Evolutionary conservation across 2,888 invertebrate species (phyloP).

Genomic region (Athalia cordata): DNA sequence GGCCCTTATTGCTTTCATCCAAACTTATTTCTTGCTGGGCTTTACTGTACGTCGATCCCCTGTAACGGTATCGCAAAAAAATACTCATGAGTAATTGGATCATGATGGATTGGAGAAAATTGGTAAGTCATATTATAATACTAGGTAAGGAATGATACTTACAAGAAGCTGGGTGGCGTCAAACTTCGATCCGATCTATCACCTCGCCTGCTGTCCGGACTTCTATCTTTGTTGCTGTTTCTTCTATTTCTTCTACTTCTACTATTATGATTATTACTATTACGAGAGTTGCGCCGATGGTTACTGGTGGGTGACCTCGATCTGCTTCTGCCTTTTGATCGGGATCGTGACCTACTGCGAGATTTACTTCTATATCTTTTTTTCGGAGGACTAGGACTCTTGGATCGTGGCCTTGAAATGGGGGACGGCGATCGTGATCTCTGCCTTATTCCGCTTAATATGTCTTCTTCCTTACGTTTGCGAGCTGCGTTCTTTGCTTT

Average conservation of each 20-base stretch:
- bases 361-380: constrained; percentile 84
- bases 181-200: constrained; percentile 74
- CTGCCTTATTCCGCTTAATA: constrained; percentile 81
- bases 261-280: constrained; percentile 69
- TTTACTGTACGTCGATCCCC: constrained; percentile 71
- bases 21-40: constrained; percentile 78
- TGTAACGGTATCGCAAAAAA: constrained; percentile 48
- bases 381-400: constrained; percentile 83
- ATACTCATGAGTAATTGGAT: neutral
- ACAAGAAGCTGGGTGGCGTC: constrained; percentile 87
- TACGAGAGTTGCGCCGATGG: constrained; percentile 69
- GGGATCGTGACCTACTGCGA: constrained; percentile 76
- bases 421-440: constrained; percentile 88
- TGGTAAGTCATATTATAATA: neutral
- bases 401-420: constrained; percentile 83
- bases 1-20: constrained; percentile 95
- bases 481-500: constrained; percentile 95
- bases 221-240: constrained; percentile 72
- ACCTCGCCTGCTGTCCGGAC: constrained; percentile 66
- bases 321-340: constrained; percentile 73
- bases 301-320: constrained; percentile 73
- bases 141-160: constrained; percentile 65
- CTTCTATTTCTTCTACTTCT: constrained; percentile 74
- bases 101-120: too few species aligned
- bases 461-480: constrained; percentile 90